phyloP scores from a whole-genome alignment of 2,113 vertebrate genomes.

The Orthochromis malagaraziensis region DNA sequence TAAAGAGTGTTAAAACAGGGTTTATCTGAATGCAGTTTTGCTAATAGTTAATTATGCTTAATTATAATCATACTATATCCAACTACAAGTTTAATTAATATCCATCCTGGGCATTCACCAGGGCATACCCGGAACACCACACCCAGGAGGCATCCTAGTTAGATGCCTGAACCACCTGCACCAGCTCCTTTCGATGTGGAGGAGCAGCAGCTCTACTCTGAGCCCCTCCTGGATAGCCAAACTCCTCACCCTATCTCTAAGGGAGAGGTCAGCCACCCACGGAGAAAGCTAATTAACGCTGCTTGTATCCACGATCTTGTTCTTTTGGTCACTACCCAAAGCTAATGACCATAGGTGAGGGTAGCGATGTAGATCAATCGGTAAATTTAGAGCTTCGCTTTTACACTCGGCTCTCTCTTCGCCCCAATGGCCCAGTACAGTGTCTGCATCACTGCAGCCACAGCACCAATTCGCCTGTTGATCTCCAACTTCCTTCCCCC shows the following conservation, averaged over 20 bases:
- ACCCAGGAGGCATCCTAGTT: background rate
- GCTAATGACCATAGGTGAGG: background rate
- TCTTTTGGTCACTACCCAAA: background rate
- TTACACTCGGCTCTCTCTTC: background rate
- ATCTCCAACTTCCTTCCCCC: background rate
- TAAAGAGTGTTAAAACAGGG: background rate
- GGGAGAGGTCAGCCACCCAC: background rate
- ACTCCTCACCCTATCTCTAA: background rate
- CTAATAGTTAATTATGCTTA: background rate
- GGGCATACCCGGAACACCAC: background rate
- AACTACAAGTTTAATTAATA: background rate
- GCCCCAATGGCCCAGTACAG: background rate
- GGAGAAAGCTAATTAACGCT: background rate
- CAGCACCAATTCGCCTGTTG: background rate
- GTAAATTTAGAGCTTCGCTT: background rate
- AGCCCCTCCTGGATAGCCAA: background rate
- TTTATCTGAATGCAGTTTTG: background rate
- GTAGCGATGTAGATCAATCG: background rate
- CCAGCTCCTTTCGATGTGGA: background rate
- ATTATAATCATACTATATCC: background rate
- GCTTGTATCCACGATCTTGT: background rate
- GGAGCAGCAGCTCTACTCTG: background rate
- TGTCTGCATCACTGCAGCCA: background rate
- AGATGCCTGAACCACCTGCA: background rate
- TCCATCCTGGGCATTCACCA: rapidly evolving